phyloP scores from a whole-genome alignment of 2,888 invertebrate species.

The Aspidapion aeneum region DNA sequence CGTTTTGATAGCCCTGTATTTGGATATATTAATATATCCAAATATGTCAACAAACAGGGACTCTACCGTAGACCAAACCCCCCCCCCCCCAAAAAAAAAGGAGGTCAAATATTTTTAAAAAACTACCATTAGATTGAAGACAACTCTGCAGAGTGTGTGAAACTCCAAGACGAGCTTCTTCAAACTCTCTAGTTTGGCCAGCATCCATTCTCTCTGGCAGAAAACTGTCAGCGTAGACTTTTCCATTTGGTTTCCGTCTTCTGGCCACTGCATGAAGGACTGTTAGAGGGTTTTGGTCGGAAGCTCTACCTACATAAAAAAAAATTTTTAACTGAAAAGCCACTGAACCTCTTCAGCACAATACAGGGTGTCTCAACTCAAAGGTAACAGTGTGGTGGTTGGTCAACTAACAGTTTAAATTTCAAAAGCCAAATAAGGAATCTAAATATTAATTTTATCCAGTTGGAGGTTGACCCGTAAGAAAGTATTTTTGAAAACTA shows the following conservation, averaged over 20 bases:
- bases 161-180: constrained; percentile 78
- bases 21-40: too few species aligned
- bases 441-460: too few species aligned
- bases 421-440: too few species aligned
- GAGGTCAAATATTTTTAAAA: constrained; percentile 60
- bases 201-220: constrained; percentile 62
- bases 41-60: too few species aligned
- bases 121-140: constrained; percentile 72
- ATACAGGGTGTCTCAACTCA: not conserved
- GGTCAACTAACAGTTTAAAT: too few species aligned
- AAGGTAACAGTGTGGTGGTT: not conserved
- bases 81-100: too few species aligned
- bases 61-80: too few species aligned
- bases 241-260: constrained; percentile 52
- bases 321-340: too few species aligned
- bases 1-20: too few species aligned
- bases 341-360: too few species aligned
- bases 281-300: constrained; percentile 82
- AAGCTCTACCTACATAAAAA: constrained; percentile 86
- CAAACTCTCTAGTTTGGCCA: constrained; percentile 72
- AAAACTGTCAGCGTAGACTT: constrained; percentile 44
- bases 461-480: too few species aligned
- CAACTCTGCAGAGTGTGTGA: constrained; percentile 85
- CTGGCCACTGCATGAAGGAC: constrained; percentile 85
- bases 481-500: too few species aligned